A percentile compares a stretch with the other conserved stretches of the same genome.
Evolutionary conservation across 2,888 invertebrate genomes (phyloP).

Genomic region (Cephus pygmeus): DNA sequence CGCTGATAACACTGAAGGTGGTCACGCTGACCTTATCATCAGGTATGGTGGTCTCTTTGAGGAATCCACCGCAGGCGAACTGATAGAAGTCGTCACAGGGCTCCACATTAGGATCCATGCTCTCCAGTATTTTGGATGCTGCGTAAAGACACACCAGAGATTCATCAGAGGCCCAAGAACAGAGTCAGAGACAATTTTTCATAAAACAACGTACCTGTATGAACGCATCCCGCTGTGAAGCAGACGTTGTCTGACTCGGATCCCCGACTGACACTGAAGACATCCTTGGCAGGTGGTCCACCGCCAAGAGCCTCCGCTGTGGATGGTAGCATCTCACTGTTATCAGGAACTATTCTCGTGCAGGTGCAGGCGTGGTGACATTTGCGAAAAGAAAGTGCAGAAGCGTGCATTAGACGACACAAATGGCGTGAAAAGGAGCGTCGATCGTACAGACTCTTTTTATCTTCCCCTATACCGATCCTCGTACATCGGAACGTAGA

Average conservation of each 20-base stretch:
- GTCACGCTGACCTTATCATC: slow-evolving; percentile 85
- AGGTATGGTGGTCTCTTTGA: slow-evolving; percentile 78
- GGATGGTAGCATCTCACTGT: slow-evolving; percentile 57
- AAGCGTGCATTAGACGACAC: slow-evolving; percentile 20
- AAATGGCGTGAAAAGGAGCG: slow-evolving; percentile 17
- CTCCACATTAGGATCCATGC: slow-evolving; percentile 78
- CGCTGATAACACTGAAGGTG: slow-evolving; percentile 80
- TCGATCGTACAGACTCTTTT: neutral
- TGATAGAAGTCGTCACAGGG: slow-evolving; percentile 88
- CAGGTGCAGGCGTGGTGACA: slow-evolving; percentile 24
- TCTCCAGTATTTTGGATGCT: slow-evolving; percentile 78
- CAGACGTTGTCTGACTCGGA: slow-evolving; percentile 70
- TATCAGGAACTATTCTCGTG: slow-evolving; percentile 46
- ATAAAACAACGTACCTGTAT: slow-evolving; percentile 72
- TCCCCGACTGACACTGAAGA: slow-evolving; percentile 45
- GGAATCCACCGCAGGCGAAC: slow-evolving; percentile 82
- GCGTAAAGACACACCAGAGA: slow-evolving; percentile 24
- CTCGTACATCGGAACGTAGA: too few species aligned
- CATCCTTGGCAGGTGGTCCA: slow-evolving; percentile 26
- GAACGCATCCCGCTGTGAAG: slow-evolving; percentile 81
- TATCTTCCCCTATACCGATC: neutral
- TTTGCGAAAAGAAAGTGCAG: neutral
- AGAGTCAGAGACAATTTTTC: neutral
- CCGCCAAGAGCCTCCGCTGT: slow-evolving; percentile 56
- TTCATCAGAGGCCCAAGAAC: neutral